Evolutionary conservation across 2,797 vertebrate species (phyloP).

Genomic region (Rhincodon typus): DNA sequence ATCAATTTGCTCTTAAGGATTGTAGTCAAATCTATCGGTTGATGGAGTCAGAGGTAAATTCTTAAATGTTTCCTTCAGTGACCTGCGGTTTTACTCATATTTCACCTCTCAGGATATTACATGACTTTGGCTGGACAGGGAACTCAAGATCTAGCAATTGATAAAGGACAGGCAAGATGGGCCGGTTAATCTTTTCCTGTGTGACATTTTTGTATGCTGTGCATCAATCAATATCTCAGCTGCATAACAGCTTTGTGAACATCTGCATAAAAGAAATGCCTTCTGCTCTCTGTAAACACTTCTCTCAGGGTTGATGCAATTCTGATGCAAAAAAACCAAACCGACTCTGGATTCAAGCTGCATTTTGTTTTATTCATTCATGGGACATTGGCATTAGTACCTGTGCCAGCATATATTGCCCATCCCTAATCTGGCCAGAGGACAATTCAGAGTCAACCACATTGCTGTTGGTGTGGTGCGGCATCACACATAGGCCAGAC

Average conservation of each 20-base stretch:
- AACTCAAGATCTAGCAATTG: background rate
- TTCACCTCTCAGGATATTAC: background rate
- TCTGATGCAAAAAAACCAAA: background rate
- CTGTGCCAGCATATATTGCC: too few species aligned
- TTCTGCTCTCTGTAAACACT: background rate
- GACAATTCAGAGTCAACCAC: too few species aligned
- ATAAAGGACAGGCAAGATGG: background rate
- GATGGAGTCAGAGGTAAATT: background rate
- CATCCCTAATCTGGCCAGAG: too few species aligned
- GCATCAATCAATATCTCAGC: background rate
- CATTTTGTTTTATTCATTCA: background rate
- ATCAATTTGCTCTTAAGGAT: background rate
- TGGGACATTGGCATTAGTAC: too few species aligned
- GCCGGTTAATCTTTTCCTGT: background rate
- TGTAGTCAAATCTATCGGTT: background rate
- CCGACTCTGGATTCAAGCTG: background rate
- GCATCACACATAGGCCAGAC: too few species aligned
- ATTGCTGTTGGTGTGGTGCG: too few species aligned
- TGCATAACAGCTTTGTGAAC: background rate
- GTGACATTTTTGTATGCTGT: background rate
- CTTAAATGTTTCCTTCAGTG: background rate
- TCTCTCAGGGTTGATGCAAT: background rate
- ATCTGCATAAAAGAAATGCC: background rate
- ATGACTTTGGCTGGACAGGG: background rate
- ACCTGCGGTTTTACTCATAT: background rate